Percentiles rank a stretch among this genome's conserved stretches.
Conservation (phyloP, 2,797 vertebrate genomes). For the Mus spretus region DNA sequence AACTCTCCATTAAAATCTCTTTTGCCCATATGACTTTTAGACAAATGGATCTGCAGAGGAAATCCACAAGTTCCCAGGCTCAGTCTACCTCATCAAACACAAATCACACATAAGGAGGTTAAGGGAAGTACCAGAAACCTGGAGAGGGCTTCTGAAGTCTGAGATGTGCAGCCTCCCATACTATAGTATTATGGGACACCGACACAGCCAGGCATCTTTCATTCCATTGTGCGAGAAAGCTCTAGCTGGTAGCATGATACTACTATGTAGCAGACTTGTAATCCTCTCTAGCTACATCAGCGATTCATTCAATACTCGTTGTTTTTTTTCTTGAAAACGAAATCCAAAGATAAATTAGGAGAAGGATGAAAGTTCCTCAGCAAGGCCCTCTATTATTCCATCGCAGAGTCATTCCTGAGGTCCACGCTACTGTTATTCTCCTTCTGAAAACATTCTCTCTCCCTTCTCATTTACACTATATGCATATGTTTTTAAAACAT, state of each 20-base stretch:
- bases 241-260: background rate
- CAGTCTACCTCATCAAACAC: background rate
- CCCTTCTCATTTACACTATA: slow-evolving; percentile 22
- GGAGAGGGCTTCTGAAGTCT: background rate
- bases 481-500: background rate
- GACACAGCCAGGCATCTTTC: background rate
- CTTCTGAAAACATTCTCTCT: background rate
- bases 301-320: background rate
- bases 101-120: background rate
- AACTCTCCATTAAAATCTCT: background rate
- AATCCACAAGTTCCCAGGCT: background rate
- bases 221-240: background rate
- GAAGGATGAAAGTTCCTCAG: background rate
- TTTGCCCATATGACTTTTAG: background rate
- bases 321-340: background rate
- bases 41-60: background rate
- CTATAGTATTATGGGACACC: background rate
- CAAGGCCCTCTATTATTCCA: background rate
- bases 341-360: background rate
- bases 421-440: background rate
- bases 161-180: background rate
- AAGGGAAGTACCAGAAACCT: background rate
- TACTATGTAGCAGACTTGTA: background rate
- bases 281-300: background rate
- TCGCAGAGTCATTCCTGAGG: background rate